Evolutionary conservation across 2,888 invertebrate species (phyloP).

Genomic region (Brachynemurus nebulosus): DNA sequence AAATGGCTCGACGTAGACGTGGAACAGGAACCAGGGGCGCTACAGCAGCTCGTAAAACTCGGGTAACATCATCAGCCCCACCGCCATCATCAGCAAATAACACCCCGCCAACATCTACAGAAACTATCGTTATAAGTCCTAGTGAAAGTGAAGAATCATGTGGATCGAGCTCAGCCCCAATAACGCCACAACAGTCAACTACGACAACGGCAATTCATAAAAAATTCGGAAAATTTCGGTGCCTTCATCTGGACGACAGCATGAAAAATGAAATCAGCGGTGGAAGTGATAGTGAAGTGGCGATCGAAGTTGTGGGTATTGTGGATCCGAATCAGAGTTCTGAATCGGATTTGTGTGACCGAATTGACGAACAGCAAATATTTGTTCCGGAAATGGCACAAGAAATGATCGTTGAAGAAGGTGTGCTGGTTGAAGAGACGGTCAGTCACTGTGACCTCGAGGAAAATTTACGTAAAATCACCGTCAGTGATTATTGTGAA

Average conservation of each 20-base stretch:
- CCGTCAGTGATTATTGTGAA: slow-evolving; percentile 33
- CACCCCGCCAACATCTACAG: slow-evolving; percentile 1
- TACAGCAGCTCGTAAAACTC: slow-evolving; percentile 2
- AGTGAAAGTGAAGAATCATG: slow-evolving; percentile 16
- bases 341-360: slow-evolving; percentile 36
- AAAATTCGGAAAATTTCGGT: slow-evolving; percentile 43
- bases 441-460: slow-evolving; percentile 29
- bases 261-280: slow-evolving; percentile 29
- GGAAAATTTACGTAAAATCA: slow-evolving; percentile 33
- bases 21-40: slow-evolving; percentile 3
- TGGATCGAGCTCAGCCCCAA: slow-evolving; percentile 11
- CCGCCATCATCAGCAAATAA: not conserved
- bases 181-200: slow-evolving; percentile 7
- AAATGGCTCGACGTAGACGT: slow-evolving; percentile 8
- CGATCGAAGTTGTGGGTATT: slow-evolving; percentile 27
- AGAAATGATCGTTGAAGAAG: slow-evolving; percentile 23
- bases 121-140: slow-evolving; percentile 9
- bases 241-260: slow-evolving; percentile 29
- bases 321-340: slow-evolving; percentile 35
- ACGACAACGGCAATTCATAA: slow-evolving; percentile 28
- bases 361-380: slow-evolving; percentile 6
- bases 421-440: slow-evolving; percentile 38
- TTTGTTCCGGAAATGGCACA: not conserved
- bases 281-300: slow-evolving; percentile 34
- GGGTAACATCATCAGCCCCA: not conserved